Evolutionary conservation across 2,888 invertebrate genomes (phyloP), one percentile per base, ranked within the genome.

Genomic region (Allacma fusca): DNA sequence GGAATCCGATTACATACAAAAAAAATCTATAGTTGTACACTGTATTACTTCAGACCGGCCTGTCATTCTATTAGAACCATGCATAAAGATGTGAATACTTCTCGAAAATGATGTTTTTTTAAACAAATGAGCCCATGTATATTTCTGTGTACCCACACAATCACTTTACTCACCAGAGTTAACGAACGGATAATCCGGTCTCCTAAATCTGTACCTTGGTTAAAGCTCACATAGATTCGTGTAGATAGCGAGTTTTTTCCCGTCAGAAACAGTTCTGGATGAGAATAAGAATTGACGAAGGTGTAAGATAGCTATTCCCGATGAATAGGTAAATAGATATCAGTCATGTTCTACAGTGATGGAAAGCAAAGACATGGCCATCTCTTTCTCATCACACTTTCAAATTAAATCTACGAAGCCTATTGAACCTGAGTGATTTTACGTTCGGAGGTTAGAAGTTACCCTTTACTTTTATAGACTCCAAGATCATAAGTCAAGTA

Each of bases 291-390:
- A 50, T 40, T 13, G 70, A 70, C 70, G 13, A 40, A 70, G 70
- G 50, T 70, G 70, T 24, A 70, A 24, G 70, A 70, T 70, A 69
- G 24, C 34, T 68, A 7, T 19, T 40, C n/a, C 29, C 40, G 68
- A 19, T 34, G 23, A 29, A 40, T 44, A 19, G 28, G 70, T 50
- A 70, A 70, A 70, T 44, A 70, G 70, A 70, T 26, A 50, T 40
- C 19, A 44, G 70, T 70, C 70, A 70, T 50, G 26, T 70, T 70
- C 26, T 43, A 70, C 23, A 50, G 50, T 70, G 70, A 70, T 70
- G 50, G 70, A 70, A 70, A 43, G 50, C 50, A 50, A 13, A 70
- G 50, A 70, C 70, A 50, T 16, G 40, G 26, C 44, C 70, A 70
- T 50, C 44, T 70, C 70, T 9, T 50, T 28, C 65, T 65, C 70